These are phyloP conservation scores for Montifringilla adamsi DNA, from an alignment of 2,113 vertebrate species.

Conservation along the genomic window DNA sequence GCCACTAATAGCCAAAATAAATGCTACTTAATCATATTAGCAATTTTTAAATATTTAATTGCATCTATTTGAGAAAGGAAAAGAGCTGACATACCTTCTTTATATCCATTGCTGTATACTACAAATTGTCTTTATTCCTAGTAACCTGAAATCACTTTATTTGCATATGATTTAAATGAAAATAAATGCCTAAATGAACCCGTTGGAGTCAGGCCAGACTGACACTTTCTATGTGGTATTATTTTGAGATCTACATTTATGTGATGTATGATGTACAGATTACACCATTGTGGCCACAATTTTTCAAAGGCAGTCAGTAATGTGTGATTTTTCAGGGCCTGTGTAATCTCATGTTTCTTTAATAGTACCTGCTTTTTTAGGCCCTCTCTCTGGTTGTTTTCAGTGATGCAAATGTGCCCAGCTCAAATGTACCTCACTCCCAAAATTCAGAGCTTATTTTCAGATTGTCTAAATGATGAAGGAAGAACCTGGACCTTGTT, in stretches of 20 bases:
- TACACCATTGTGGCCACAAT: not conserved
- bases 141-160: not conserved
- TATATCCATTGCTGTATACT: not conserved
- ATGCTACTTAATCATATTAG: not conserved
- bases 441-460: not conserved
- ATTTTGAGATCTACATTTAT: not conserved
- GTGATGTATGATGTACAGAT: not conserved
- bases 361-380: not conserved
- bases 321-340: not conserved
- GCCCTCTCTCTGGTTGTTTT: not conserved
- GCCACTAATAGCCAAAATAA: not conserved
- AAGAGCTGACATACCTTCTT: not conserved
- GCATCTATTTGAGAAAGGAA: not conserved
- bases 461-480: not conserved
- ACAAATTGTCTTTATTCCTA: not conserved
- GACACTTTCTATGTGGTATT: not conserved
- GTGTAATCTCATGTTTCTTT: not conserved
- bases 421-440: not conserved
- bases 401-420: not conserved
- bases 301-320: not conserved
- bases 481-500: not conserved
- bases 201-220: not conserved
- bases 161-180: slow-evolving; percentile 17
- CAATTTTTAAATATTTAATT: not conserved
- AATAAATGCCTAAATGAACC: slow-evolving; percentile 7